Evolutionary conservation across 1,140 invertebrate species (phyloP).

Genomic region (Atta cephalotes): DNA sequence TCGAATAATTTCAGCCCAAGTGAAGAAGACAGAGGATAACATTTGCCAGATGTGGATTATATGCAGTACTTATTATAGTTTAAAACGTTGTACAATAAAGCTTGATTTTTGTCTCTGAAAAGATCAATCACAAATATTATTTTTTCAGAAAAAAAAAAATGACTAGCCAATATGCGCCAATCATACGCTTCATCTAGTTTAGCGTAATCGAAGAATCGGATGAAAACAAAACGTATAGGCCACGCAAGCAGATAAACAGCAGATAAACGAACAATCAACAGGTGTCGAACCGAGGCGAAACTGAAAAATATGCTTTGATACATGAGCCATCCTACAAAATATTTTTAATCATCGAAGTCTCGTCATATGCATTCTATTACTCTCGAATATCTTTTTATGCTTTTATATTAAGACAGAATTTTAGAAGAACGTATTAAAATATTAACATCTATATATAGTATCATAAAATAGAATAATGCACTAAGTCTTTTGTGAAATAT

Average conservation of each 20-base stretch:
- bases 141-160: neutral
- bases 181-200: constrained; percentile 20
- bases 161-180: neutral
- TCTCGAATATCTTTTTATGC: neutral
- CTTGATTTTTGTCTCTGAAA: neutral
- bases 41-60: neutral
- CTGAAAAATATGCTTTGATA: constrained; percentile 58
- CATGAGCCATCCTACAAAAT: constrained; percentile 35
- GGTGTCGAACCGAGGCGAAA: constrained; percentile 50
- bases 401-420: neutral
- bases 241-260: no score
- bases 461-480: neutral
- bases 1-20: constrained; percentile 14
- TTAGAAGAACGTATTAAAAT: constrained; percentile 2
- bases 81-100: neutral
- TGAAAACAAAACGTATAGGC: constrained; percentile 17
- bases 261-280: constrained; percentile 65
- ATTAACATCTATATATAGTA: neutral
- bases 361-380: neutral
- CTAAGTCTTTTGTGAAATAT: neutral
- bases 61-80: neutral
- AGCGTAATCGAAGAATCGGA: constrained; percentile 4
- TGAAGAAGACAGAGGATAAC: neutral
- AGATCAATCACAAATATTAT: constrained; percentile 2
- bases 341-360: constrained; percentile 22